Percentiles rank a stretch among this genome's conserved stretches.
phyloP scores from a whole-genome alignment of 2,888 invertebrate genomes.

The Aphidius colemani region DNA sequence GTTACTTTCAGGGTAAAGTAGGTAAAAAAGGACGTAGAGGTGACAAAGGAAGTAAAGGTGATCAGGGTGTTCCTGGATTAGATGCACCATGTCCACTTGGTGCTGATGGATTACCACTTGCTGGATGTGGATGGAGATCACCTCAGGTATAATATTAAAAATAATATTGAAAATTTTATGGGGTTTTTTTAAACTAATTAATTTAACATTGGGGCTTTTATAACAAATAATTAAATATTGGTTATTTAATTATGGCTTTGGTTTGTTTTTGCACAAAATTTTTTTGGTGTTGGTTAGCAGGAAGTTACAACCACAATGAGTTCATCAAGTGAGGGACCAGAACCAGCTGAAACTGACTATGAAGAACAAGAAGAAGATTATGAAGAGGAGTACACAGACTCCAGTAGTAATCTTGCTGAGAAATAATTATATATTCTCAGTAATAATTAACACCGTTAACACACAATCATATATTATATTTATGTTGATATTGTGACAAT shows the following conservation, averaged over 20 bases:
- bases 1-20: conserved; percentile 72
- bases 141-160: conserved; percentile 69
- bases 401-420: conserved; percentile 56
- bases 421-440: conserved; percentile 46
- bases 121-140: conserved; percentile 94
- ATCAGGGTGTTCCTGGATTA: conserved; percentile 94
- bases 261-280: conserved; percentile 11
- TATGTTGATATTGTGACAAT: conserved; percentile 16
- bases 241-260: neutral
- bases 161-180: neutral
- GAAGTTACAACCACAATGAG: conserved; percentile 58
- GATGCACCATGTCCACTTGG: conserved; percentile 99
- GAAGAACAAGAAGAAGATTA: conserved; percentile 64
- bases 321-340: conserved; percentile 64
- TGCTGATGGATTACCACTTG: conserved; percentile 91
- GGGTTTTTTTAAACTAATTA: neutral
- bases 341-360: conserved; percentile 65
- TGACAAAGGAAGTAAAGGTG: conserved; percentile 90
- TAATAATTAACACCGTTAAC: conserved; percentile 31
- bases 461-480: conserved; percentile 13
- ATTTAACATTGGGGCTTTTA: neutral
- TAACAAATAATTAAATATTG: too few relatives aligned
- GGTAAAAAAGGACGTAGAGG: conserved; percentile 93
- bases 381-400: conserved; percentile 65
- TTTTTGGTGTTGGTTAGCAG: conserved; percentile 43